phyloP scores from a whole-genome alignment of 2,113 vertebrate species.

The Cyprinodon tularosa region DNA sequence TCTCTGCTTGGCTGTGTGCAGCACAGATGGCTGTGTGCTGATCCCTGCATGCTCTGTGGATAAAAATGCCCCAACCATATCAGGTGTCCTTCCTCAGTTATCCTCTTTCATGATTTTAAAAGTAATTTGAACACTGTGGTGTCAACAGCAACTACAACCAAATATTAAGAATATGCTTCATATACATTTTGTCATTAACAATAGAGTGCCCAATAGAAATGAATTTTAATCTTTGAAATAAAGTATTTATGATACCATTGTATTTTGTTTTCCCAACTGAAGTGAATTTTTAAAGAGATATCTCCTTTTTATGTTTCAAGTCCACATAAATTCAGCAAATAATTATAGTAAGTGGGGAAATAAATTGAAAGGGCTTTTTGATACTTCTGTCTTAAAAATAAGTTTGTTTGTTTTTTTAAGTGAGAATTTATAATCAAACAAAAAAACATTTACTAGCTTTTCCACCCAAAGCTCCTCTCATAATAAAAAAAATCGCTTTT shows the following conservation, averaged over 20 bases:
- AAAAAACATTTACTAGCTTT: background rate
- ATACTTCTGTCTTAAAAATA: background rate
- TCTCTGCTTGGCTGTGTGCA: slow-evolving; percentile 8
- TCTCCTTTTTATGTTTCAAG: background rate
- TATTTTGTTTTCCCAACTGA: background rate
- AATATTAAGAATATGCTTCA: background rate
- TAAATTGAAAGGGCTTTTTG: no score
- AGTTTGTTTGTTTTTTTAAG: background rate
- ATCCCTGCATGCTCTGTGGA: slow-evolving; percentile 28
- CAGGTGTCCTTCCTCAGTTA: slow-evolving; percentile 46
- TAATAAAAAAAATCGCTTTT: background rate
- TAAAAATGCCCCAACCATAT: slow-evolving; percentile 52
- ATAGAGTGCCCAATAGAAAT: no score
- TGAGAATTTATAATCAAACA: background rate
- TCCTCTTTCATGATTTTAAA: slow-evolving; percentile 23
- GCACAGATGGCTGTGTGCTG: slow-evolving; percentile 58
- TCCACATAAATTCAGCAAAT: background rate
- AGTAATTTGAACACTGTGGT: background rate
- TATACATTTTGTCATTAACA: background rate
- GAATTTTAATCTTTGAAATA: no score
- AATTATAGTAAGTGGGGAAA: background rate
- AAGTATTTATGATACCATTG: no score
- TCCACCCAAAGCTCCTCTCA: background rate
- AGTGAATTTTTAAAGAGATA: background rate
- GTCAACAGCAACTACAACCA: slow-evolving; percentile 4